phyloP scores from a whole-genome alignment of 2,888 invertebrate genomes.

The Ormyrus thymus region DNA sequence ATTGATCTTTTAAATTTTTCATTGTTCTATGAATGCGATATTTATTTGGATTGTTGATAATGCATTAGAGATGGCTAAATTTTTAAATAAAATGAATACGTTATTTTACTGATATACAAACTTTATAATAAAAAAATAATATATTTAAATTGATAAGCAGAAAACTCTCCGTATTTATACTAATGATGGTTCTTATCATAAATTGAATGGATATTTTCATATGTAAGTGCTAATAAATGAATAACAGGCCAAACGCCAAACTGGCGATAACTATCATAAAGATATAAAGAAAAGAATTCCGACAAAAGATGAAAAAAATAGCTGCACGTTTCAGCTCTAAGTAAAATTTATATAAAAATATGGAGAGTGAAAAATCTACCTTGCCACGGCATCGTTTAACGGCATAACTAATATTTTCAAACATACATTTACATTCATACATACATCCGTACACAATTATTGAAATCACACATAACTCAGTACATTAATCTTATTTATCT shows the following conservation, averaged over 20 bases:
- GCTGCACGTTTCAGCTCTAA: constrained; percentile 24
- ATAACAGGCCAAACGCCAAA: constrained; percentile 33
- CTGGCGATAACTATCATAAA: neutral
- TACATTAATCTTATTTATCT: constrained; percentile 4
- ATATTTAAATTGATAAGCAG: constrained; percentile 33
- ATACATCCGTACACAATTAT: neutral
- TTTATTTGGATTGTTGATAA: constrained; percentile 21
- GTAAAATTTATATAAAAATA: constrained; percentile 58
- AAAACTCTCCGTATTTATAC: constrained; percentile 19
- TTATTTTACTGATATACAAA: constrained; percentile 39
- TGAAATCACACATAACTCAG: no score
- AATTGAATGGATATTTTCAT: constrained; percentile 37
- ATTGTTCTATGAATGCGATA: constrained; percentile 34
- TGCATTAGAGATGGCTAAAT: constrained; percentile 16
- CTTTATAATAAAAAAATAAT: constrained; percentile 36
- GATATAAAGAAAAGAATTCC: constrained; percentile 12
- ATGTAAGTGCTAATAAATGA: constrained; percentile 45
- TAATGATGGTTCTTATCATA: constrained; percentile 30
- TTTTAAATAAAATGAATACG: constrained; percentile 39
- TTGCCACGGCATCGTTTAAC: constrained; percentile 48
- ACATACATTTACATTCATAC: constrained; percentile 13
- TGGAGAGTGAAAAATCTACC: constrained; percentile 56
- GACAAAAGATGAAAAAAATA: constrained; percentile 5
- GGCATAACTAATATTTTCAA: constrained; percentile 30
- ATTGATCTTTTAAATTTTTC: constrained; percentile 31